Conservation (phyloP, 2,888 invertebrate genomes). For the Gastrophysa polygoni region DNA sequence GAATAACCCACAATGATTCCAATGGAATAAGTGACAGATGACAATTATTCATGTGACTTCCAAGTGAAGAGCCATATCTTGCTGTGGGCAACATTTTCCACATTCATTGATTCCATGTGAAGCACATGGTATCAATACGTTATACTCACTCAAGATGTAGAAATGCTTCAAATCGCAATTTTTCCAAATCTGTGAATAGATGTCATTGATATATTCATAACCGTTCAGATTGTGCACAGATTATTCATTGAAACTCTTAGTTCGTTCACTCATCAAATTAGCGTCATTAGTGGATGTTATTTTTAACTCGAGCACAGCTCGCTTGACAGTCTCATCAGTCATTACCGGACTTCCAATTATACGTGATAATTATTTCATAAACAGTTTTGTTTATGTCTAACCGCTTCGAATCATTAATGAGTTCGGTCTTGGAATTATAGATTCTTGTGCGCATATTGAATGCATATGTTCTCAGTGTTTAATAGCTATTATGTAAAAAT, state of each 20-base stretch:
- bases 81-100: too few relatives aligned
- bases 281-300: conserved; percentile 6
- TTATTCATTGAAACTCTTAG: not conserved
- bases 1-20: too few relatives aligned
- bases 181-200: too few relatives aligned
- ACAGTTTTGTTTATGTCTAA: conserved; percentile 37
- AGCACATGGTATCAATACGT: too few relatives aligned
- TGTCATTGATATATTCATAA: too few relatives aligned
- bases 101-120: too few relatives aligned
- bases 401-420: conserved; percentile 23
- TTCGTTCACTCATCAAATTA: not conserved
- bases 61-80: too few relatives aligned
- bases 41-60: too few relatives aligned
- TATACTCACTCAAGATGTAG: too few relatives aligned
- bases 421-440: conserved; percentile 6
- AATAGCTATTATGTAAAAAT: not conserved
- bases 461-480: not conserved
- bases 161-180: too few relatives aligned
- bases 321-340: conserved; percentile 33
- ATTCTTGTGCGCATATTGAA: not conserved
- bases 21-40: too few relatives aligned
- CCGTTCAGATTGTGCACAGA: too few relatives aligned
- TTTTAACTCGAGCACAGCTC: conserved; percentile 17
- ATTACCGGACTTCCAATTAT: conserved; percentile 37
- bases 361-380: conserved; percentile 39